Evolutionary conservation across 2,113 vertebrate species (phyloP).

Genomic region (Rynchops niger): DNA sequence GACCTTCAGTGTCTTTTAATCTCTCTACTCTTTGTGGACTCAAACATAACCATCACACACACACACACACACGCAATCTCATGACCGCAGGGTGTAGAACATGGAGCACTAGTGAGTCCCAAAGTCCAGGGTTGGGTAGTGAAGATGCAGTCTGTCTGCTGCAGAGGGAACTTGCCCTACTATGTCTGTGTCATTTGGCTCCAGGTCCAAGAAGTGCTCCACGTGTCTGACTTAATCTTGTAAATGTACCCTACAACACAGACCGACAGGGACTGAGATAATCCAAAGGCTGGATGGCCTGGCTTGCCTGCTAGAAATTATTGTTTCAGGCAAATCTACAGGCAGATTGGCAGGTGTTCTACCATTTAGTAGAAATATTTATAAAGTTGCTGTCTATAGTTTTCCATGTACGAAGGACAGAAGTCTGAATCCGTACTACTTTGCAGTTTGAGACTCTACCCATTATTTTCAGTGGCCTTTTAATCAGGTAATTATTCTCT

Average conservation of each 20-base stretch:
- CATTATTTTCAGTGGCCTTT: neutral
- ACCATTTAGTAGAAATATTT: neutral
- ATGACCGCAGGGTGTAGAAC: neutral
- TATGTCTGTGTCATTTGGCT: rapidly evolving
- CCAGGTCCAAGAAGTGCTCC: neutral
- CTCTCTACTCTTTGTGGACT: neutral
- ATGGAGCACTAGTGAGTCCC: too few species aligned
- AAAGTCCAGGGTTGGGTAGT: neutral
- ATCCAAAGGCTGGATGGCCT: neutral
- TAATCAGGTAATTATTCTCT: neutral
- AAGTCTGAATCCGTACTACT: neutral
- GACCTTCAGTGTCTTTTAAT: neutral
- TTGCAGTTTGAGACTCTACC: neutral
- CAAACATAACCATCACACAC: neutral
- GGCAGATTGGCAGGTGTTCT: neutral
- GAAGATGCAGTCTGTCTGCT: neutral
- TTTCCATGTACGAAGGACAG: neutral
- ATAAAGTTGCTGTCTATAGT: neutral
- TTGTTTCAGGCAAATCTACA: neutral
- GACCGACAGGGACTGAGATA: neutral
- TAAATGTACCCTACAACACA: neutral
- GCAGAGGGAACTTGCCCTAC: neutral
- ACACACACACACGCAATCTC: neutral
- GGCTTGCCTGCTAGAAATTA: neutral
- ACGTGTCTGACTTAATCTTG: neutral